A percentile compares a stretch with the other conserved stretches of the same genome.
Evolutionary conservation across 2,888 invertebrate species (phyloP).

Genomic region (Molorchus minor): DNA sequence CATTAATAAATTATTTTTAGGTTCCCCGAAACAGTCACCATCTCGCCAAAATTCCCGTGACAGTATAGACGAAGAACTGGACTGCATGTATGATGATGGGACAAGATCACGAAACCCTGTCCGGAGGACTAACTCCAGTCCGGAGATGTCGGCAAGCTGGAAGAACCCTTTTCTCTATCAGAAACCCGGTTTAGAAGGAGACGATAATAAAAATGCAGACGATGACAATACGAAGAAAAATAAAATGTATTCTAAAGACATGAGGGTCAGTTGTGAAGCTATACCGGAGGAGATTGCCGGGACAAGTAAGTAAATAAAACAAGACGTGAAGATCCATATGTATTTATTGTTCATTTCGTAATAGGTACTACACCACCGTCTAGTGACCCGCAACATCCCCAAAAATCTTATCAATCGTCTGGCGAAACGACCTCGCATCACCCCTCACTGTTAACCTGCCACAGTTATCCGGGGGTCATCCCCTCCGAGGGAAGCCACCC

Average conservation of each 20-base stretch:
- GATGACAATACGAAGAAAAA: conserved; percentile 65
- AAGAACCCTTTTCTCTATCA: conserved; percentile 73
- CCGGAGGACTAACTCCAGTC: conserved; percentile 88
- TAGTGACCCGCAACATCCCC: conserved; percentile 56
- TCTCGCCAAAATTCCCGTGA: conserved; percentile 67
- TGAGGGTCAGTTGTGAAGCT: conserved; percentile 87
- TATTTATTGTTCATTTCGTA: neutral
- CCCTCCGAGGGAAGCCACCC: conserved; percentile 52
- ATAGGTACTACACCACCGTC: conserved; percentile 75
- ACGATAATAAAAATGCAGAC: conserved; percentile 49
- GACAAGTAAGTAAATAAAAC: conserved; percentile 59
- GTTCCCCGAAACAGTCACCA: conserved; percentile 57
- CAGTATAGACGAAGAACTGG: conserved; percentile 65
- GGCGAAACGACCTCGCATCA: conserved; percentile 55
- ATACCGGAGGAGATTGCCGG: conserved; percentile 89
- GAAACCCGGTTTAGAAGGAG: conserved; percentile 57
- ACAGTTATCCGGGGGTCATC: conserved; percentile 65
- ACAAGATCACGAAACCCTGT: conserved; percentile 80
- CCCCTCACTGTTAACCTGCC: conserved; percentile 63
- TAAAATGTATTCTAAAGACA: conserved; percentile 76
- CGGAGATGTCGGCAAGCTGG: conserved; percentile 92
- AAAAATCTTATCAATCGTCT: conserved; percentile 49
- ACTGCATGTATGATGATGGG: conserved; percentile 57
- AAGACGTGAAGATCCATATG: neutral
- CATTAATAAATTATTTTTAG: conserved; percentile 29